Percentiles rank a stretch among this genome's conserved stretches.
Conservation (phyloP, 2,888 invertebrate genomes). For the Brachypalpus laphriformis region DNA sequence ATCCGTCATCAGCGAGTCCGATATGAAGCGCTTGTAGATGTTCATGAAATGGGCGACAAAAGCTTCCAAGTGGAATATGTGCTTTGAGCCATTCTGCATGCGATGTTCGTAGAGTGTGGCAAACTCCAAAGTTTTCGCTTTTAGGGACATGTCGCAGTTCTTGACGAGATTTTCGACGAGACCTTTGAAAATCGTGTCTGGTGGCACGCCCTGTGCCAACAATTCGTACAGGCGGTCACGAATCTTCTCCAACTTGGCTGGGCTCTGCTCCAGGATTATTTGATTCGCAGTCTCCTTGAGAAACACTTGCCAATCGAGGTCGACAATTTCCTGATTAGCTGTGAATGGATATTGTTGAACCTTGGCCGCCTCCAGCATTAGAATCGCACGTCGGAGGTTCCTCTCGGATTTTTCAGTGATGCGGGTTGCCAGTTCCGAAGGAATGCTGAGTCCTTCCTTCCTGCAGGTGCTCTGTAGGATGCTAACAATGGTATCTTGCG, state of each 20-base stretch:
- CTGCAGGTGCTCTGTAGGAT: slow-evolving; percentile 88
- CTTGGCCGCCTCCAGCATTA: slow-evolving; percentile 97
- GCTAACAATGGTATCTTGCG: slow-evolving; percentile 88
- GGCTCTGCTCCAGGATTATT: slow-evolving; percentile 93
- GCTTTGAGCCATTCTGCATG: slow-evolving; percentile 95
- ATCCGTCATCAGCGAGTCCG: slow-evolving; percentile 80
- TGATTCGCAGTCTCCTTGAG: slow-evolving; percentile 93
- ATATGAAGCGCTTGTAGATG: slow-evolving; percentile 92
- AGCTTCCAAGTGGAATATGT: slow-evolving; percentile 98
- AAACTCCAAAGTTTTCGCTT: slow-evolving; percentile 91
- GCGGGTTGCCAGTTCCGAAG: slow-evolving; percentile 89
- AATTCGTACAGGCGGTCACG: slow-evolving; percentile 96
- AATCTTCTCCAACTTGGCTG: slow-evolving; percentile 92
- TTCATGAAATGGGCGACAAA: slow-evolving; percentile 98
- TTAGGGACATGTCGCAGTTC: slow-evolving; percentile 95
- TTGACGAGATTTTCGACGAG: slow-evolving; percentile 92
- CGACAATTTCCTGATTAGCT: slow-evolving; percentile 90
- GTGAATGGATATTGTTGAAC: slow-evolving; percentile 95
- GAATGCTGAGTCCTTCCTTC: slow-evolving; percentile 91
- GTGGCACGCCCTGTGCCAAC: slow-evolving; percentile 95
- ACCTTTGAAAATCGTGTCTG: slow-evolving; percentile 95
- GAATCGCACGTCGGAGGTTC: slow-evolving; percentile 94
- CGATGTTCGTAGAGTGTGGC: slow-evolving; percentile 97
- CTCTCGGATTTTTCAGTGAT: slow-evolving; percentile 92
- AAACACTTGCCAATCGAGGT: slow-evolving; percentile 97